Percentiles rank a stretch among this genome's conserved stretches.
phyloP scores from a whole-genome alignment of 2,888 invertebrate species.

The Lottia gigantea region DNA sequence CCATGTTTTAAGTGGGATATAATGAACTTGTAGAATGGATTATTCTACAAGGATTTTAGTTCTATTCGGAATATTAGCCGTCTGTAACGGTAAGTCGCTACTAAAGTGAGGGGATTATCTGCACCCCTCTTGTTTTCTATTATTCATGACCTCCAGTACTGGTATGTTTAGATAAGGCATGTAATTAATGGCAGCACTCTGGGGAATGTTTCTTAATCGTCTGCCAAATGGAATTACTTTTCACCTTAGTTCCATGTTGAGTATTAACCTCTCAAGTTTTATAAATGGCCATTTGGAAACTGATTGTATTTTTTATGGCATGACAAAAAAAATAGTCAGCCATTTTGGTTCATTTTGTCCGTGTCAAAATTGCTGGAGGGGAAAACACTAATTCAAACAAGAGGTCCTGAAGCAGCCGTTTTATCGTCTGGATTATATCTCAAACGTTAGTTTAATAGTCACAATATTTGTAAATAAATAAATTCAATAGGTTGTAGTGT shows the following conservation, averaged over 20 bases:
- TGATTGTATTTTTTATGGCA: not conserved
- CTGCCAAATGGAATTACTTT: too few species aligned
- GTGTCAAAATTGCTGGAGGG: not conserved
- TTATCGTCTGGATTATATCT: too few species aligned
- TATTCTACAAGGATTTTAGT: slow-evolving; percentile 17
- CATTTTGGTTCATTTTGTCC: slow-evolving; percentile 7
- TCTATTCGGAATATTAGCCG: slow-evolving; percentile 26
- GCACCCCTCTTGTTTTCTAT: slow-evolving; percentile 20
- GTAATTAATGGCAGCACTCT: too few species aligned
- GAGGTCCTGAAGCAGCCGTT: too few species aligned
- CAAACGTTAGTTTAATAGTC: too few species aligned
- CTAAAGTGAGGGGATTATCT: slow-evolving; percentile 8
- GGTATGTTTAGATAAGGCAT: not conserved
- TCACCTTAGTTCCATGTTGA: too few species aligned
- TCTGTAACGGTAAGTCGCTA: slow-evolving; percentile 30
- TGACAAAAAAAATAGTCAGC: slow-evolving; percentile 7
- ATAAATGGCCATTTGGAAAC: too few species aligned
- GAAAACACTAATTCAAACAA: not conserved
- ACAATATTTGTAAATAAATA: too few species aligned
- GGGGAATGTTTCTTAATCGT: too few species aligned
- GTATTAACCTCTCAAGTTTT: too few species aligned
- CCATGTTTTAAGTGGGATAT: slow-evolving; percentile 4
- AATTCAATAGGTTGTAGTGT: too few species aligned
- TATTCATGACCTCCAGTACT: slow-evolving; percentile 22
- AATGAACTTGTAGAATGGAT: not conserved